A percentile compares a stretch with the other conserved stretches of the same genome.
Conservation (phyloP, 2,888 invertebrate species). For the Drosophila fungiperda region DNA sequence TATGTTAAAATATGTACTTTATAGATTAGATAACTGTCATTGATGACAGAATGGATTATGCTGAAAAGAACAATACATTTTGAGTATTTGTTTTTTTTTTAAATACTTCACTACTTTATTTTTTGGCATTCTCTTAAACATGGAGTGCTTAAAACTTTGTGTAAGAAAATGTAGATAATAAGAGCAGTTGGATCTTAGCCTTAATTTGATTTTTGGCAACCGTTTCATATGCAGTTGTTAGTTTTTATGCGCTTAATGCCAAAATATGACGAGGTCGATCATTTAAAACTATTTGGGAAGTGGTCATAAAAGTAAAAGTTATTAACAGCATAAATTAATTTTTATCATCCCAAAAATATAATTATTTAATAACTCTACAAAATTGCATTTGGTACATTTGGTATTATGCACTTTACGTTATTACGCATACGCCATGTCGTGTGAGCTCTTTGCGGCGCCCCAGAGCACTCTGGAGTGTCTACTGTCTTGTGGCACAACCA, state of each 20-base stretch:
- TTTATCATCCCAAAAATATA: background rate
- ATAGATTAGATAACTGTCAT: background rate
- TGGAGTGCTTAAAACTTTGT: background rate
- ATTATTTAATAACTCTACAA: slow-evolving; percentile 36
- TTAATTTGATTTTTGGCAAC: background rate
- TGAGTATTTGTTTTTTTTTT: background rate
- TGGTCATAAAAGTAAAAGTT: background rate
- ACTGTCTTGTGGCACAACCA: slow-evolving; percentile 51
- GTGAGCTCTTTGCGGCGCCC: slow-evolving; percentile 36
- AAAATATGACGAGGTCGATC: background rate
- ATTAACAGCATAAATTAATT: background rate
- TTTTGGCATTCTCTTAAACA: background rate
- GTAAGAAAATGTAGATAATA: background rate
- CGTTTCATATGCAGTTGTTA: background rate
- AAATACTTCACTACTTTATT: background rate
- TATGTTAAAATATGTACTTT: background rate
- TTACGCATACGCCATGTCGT: slow-evolving; percentile 72
- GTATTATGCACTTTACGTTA: slow-evolving; percentile 36
- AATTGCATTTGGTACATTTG: slow-evolving; percentile 10
- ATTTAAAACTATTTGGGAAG: background rate
- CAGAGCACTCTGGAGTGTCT: slow-evolving; percentile 38
- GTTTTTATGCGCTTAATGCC: background rate
- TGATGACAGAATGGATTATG: background rate
- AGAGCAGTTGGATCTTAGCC: background rate
- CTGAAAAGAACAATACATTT: background rate